phyloP scores from a whole-genome alignment of 2,113 vertebrate species.

The Oncorhynchus tshawytscha region DNA sequence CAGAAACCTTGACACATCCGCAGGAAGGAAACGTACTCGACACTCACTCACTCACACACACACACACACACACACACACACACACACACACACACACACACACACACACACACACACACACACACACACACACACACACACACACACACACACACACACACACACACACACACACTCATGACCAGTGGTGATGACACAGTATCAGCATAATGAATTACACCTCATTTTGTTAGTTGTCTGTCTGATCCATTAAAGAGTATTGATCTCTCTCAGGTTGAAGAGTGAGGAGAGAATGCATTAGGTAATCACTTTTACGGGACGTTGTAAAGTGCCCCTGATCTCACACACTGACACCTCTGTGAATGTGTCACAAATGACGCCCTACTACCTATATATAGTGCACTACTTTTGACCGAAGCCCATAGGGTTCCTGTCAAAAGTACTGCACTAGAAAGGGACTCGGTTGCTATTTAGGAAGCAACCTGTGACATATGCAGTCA shows the following conservation, averaged over 20 bases:
- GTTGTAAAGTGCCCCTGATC: constrained; percentile 33
- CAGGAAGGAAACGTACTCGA: background rate
- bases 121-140: too few species aligned
- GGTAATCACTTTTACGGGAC: constrained; percentile 53
- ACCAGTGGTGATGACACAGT: constrained; percentile 20
- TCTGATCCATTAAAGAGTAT: constrained; percentile 54
- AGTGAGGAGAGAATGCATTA: constrained; percentile 34
- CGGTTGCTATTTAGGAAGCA: too few species aligned
- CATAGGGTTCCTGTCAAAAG: too few species aligned
- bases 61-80: too few species aligned
- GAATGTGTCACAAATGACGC: too few species aligned
- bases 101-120: too few species aligned
- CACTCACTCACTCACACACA: too few species aligned
- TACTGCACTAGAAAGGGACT: too few species aligned
- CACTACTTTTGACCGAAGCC: too few species aligned
- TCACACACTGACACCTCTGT: constrained; percentile 1
- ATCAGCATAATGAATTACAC: constrained; percentile 54
- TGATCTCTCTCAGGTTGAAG: constrained; percentile 27
- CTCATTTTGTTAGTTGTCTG: constrained; percentile 46
- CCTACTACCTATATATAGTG: too few species aligned
- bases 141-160: too few species aligned
- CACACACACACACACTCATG: background rate
- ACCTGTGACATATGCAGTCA: constrained; percentile 24
- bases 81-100: too few species aligned
- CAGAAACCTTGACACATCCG: constrained; percentile 16